Evolutionary conservation across 2,113 vertebrate species (phyloP), one percentile per base, ranked within the genome.

Genomic region (Mirza zaza): DNA sequence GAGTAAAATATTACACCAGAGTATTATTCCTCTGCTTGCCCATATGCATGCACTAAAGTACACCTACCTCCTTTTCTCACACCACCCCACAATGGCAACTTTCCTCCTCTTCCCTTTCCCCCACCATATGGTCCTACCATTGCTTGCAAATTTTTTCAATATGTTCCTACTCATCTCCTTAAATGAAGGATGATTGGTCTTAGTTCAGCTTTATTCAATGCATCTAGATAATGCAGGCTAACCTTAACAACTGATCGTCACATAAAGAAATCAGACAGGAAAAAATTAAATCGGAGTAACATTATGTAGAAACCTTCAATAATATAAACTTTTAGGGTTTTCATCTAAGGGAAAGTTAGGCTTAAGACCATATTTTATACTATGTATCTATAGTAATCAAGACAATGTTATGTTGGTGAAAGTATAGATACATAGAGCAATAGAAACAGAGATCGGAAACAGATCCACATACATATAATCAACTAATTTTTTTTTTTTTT

Each of bases 61-160:
- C 89, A 90, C 87, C 87, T 89, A 87, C 59, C 25, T 92, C 55
- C 57, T 90, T 92, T 90, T 93, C 42, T 95, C 86, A 93, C 65
- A 73, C 7, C 6, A 23, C 70, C 75, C 61, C 39, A n/a, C 52
- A 50, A 21, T 59, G 67, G 48, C 52, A 94, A 68, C 55, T 90
- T 94, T 79, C 63, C n/a, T 93, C 27, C 29, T 73, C n/a, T 84
- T 57, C 50, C 63, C 59, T 87, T 57, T 34, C 55, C n/a, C 81
- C 63, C 4, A 82, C 79, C 91, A 70, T 95, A 97, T 95, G 97
- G 95, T 48, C 42, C 15, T 50, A 73, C 23, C 34, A 73, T 93
- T 90, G 68, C 81, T 92, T 96, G 85, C 80, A 97, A 92, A 81
- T 68, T 55, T 77, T 96, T 96, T 95, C 97, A 92, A 82, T 96